Percentiles rank a stretch among this genome's conserved stretches.
phyloP scores from a whole-genome alignment of 2,888 invertebrate genomes.

The Cataglyphis rosenhaueri region DNA sequence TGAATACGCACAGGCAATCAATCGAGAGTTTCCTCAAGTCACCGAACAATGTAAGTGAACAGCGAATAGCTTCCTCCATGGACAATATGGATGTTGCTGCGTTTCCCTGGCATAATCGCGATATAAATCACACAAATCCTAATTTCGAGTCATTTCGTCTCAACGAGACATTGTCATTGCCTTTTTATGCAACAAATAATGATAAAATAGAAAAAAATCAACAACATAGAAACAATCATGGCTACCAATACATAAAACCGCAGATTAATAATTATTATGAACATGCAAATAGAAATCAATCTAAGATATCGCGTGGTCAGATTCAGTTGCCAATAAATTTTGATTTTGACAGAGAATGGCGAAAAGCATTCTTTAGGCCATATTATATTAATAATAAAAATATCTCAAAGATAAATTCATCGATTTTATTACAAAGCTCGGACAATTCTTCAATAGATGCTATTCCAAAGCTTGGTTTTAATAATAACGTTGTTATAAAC shows the following conservation, averaged over 20 bases:
- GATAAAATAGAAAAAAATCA: background rate
- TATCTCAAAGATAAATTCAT: slow-evolving; percentile 3
- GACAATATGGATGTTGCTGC: slow-evolving; percentile 30
- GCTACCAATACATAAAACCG: background rate
- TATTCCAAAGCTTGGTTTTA: background rate
- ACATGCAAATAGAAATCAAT: slow-evolving; percentile 1
- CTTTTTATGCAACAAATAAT: background rate
- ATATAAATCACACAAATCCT: background rate
- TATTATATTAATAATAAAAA: slow-evolving; percentile 2
- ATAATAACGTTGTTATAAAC: slow-evolving; percentile 10
- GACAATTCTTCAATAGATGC: background rate
- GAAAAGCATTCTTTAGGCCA: background rate
- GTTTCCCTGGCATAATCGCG: slow-evolving; percentile 31
- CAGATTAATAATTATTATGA: background rate
- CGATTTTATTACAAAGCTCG: slow-evolving; percentile 7
- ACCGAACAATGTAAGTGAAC: background rate
- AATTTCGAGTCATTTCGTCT: background rate
- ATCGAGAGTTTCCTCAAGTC: slow-evolving; percentile 74
- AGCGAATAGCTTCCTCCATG: background rate
- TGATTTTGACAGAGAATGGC: background rate
- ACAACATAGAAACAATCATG: background rate
- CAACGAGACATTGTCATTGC: background rate
- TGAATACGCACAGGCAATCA: slow-evolving; percentile 71
- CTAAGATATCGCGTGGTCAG: background rate
- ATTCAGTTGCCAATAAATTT: background rate